A percentile compares a stretch with the other conserved stretches of the same genome.
phyloP scores from a whole-genome alignment of 2,888 invertebrate genomes.

The Nebria salina region DNA sequence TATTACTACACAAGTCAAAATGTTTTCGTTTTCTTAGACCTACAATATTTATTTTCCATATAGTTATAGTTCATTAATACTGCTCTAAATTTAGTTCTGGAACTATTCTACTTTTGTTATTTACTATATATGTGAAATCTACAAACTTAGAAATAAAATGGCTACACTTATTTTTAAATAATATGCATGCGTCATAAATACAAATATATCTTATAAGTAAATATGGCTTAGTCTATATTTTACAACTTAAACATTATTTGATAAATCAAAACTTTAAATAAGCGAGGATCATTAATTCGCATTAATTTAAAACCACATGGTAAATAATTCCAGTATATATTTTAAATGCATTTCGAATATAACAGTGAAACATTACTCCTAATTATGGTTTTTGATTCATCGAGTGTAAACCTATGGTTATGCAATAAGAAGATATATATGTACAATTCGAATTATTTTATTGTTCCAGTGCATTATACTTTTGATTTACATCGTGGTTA shows the following conservation, averaged over 20 bases:
- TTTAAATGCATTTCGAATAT: no score
- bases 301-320: background rate
- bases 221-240: background rate
- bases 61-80: slow-evolving; percentile 30
- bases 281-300: background rate
- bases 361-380: no score
- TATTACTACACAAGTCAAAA: slow-evolving; percentile 27
- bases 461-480: background rate
- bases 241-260: background rate
- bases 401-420: background rate
- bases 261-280: background rate
- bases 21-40: slow-evolving; percentile 7
- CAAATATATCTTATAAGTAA: background rate
- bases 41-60: background rate
- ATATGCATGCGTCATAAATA: background rate
- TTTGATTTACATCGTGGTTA: background rate
- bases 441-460: background rate
- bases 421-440: background rate
- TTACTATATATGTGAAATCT: background rate
- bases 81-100: slow-evolving; percentile 30
- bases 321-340: no score
- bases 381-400: background rate
- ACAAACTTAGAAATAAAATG: background rate
- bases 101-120: slow-evolving; percentile 25
- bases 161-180: background rate